Percentiles rank a stretch among this genome's conserved stretches.
These are phyloP conservation scores for Eilema caniola DNA, from an alignment of 2,888 invertebrate species.

Conservation along the genomic window DNA sequence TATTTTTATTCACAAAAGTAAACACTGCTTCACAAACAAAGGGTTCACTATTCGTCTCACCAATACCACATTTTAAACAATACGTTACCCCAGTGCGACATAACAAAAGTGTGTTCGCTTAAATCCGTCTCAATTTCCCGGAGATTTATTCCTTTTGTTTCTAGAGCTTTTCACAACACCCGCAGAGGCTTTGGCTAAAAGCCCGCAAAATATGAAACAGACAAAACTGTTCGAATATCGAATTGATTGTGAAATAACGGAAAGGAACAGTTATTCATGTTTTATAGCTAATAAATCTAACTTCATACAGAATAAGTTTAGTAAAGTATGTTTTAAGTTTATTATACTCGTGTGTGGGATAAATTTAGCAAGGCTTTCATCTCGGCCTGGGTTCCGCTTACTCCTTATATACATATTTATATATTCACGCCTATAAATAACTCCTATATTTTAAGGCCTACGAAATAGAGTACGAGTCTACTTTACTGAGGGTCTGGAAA, in stretches of 20 bases:
- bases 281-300: neutral
- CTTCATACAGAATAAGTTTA: neutral
- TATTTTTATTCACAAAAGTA: neutral
- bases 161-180: constrained; percentile 21
- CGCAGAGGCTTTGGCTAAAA: constrained; percentile 26
- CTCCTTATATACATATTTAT: too few species aligned
- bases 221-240: constrained; percentile 18
- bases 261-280: neutral
- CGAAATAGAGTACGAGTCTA: too few species aligned
- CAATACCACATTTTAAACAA: neutral
- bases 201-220: constrained; percentile 28
- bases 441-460: too few species aligned
- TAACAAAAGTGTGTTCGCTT: constrained; percentile 13
- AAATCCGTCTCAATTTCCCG: constrained; percentile 17
- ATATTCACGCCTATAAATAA: too few species aligned
- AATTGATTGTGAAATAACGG: constrained; percentile 25
- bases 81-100: neutral
- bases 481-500: too few species aligned
- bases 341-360: too few species aligned
- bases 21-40: neutral
- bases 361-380: too few species aligned
- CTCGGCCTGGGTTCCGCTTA: too few species aligned
- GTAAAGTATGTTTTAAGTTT: too few species aligned
- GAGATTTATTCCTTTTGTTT: constrained; percentile 37
- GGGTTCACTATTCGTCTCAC: neutral